Base-by-base conservation (phyloP, 1,140 invertebrate species). In the Panagrolaimus sp. region DNA sequence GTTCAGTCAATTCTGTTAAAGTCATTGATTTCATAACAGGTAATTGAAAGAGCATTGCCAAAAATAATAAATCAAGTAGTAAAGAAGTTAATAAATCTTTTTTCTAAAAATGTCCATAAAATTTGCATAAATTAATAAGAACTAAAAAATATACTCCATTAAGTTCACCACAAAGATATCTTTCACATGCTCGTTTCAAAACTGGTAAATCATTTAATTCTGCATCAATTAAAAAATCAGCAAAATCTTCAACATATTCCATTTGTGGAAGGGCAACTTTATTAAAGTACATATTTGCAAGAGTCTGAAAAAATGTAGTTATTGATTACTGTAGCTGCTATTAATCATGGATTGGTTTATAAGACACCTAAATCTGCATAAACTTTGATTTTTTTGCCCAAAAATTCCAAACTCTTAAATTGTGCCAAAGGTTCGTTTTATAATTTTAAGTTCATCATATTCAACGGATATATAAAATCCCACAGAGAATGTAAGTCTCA, bases 11-110 rank as follows among this genome's bases (percentile, higher is more conserved):
- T 46, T 82, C 80, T 2, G 82, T 70, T 26, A 82, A 44, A 7
- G 82, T 83, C 82, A 82, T 82, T 1, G 79, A 83, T 63, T 82
- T 82, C 81, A 82, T 78, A 10, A 82, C 79, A 10, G 79, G 79
- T 24, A 82, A 64, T 44, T 81, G 71, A 65, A 82, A 82, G 9
- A 82, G 79, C 71, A 81, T 81, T 38, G 80, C 69, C 46, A 83
- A 65, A 63, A 82, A 82, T 15, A 82, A 73, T 15, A 83, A 58
- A 48, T 82, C 79, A 5, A 82, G 66, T 5, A 82, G 63, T 10
- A 82, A 63, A 0, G 80, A 82, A n/a, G 80, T 82, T 24, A 80
- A 63, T 1, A 80, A 58, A 58, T 80, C 78, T 71, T 79, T 78
- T 68, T 80, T 82, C 76, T 78, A 64, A 43, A 78, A 73, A 24